Evolutionary conservation across 2,113 vertebrate genomes (phyloP), one percentile per base, ranked within the genome.

Genomic region (Syngnathus scovelli): DNA sequence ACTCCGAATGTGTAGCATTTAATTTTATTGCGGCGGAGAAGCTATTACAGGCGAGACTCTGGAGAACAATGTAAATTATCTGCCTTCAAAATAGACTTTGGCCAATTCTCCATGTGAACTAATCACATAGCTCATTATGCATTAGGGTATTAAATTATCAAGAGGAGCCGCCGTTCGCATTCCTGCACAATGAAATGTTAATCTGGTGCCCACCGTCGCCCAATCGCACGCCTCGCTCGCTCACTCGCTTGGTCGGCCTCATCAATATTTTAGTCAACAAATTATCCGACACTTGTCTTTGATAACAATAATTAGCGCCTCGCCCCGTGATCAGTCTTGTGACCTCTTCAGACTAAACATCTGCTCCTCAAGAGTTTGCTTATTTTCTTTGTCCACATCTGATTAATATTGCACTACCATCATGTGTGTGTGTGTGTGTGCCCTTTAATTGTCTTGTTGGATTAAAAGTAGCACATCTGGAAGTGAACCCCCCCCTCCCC

Each of bases 251-350:
- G 89, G 93, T 93, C 92, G 85, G 89, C 91, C 95, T 98, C 95
- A 98, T 98, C 94, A 99, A 99, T 98, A 98, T 97, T 97, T 95
- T 96, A 99, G 94, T 98, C 95, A 98, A 98, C 96, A 99, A 96
- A 99, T 96, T 91, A 96, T 94, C 94, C 94, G 3, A 13, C 90
- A 91, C 90, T 93, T 89, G 95, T 92, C 93, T 96, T 98, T 96
- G 94, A 96, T 94, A 94, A 95, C 93, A 94, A 96, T 96, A 98
- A 98, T 98, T 98, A 99, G 93, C 92, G 94, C 95, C 93, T 90
- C 89, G 90, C 89, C 92, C 27, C 49, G 18, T 10, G 91, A 93
- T 94, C 92, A 93, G 93, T 94, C 92, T 91, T 89, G 90, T 94
- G 92, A 94, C 94, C 93, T 93, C 94, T 93, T 94, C 90, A 93